phyloP scores from a whole-genome alignment of 2,888 invertebrate species.

The Cartodere bifasciata region DNA sequence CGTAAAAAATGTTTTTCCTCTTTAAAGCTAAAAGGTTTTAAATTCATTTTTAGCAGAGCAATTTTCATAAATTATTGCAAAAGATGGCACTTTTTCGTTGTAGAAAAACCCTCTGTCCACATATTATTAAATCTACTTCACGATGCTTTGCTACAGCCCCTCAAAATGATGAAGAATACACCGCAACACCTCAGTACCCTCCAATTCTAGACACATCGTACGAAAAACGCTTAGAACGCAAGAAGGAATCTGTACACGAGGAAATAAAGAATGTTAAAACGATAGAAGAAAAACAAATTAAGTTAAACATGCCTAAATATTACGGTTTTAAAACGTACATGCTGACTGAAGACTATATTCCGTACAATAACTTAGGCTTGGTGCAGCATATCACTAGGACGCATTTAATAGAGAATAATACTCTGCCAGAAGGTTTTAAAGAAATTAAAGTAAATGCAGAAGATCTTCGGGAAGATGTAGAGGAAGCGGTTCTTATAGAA shows the following conservation, averaged over 20 bases:
- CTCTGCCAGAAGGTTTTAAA: constrained; percentile 48
- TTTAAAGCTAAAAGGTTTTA: too few species aligned
- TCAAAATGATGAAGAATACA: constrained; percentile 30
- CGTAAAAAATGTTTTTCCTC: too few species aligned
- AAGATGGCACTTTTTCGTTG: too few species aligned
- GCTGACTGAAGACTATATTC: constrained; percentile 46
- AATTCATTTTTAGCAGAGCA: too few species aligned
- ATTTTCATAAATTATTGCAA: too few species aligned
- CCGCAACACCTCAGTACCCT: constrained; percentile 41
- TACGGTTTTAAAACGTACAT: constrained; percentile 61
- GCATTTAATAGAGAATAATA: constrained; percentile 45
- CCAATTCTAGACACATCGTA: constrained; percentile 48
- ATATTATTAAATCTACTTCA: too few species aligned
- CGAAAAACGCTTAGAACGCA: constrained; percentile 37
- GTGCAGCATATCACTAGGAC: constrained; percentile 71
- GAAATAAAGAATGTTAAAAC: constrained; percentile 52
- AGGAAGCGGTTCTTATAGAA: constrained; percentile 54
- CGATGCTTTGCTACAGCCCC: constrained; percentile 14
- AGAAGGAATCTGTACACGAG: constrained; percentile 37
- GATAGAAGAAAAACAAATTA: constrained; percentile 74
- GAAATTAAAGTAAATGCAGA: constrained; percentile 35
- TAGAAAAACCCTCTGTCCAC: too few species aligned
- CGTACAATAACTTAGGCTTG: constrained; percentile 56
- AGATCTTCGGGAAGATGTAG: constrained; percentile 43
- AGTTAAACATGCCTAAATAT: constrained; percentile 68